Base-by-base conservation (phyloP, 2,113 vertebrate genomes). In the Phrynosoma platyrhinos region DNA sequence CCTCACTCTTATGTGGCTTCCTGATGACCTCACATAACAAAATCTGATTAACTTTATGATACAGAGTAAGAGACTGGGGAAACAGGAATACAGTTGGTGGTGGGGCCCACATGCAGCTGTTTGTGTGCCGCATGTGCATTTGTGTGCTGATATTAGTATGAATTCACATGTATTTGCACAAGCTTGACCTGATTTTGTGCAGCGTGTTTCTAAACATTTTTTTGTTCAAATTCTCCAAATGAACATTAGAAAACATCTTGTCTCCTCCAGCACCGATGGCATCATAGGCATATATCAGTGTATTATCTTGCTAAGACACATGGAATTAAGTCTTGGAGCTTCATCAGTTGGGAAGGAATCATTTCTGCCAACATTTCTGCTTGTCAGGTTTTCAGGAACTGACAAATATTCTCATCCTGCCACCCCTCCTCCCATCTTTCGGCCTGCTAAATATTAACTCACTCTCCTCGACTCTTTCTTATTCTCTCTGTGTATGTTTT, bases 241-340 rank as follows among this genome's bases (percentile, higher is more conserved):
- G 12, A 64, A 25, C 23, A 1, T 71, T 71, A 30, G 69, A n/a
- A 30, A 30, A 25, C 9, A 9, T 71, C 69, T 71, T 71, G 69
- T 30, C 69, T 71, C 69, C 23, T 30, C 5, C 2, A 95, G 90
- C 87, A 85, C 93, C 93, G 94, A 88, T 92, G 93, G 90, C 77
- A 94, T 94, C 93, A 91, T 91, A 71, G 86, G 88, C 2, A 0
- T 89, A 79, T 85, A 87, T 85, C 85, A 87, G 18, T 83, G 40
- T 91, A 89, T 94, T 94, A 95, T 94, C 92, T 93, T 92, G 85
- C 82, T 36, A 91, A 94, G 93, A 92, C 93, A 94, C 88, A 89
- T 89, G 91, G 94, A 92, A 93, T 94, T 94, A 92, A 94, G 89
- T 89, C 93, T 90, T 95, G 92, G 91, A 85, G 83, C 90, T 0